A percentile compares a stretch with the other conserved stretches of the same genome.
Conservation (phyloP, 2,113 vertebrate species). For the Solenodon paradoxus region DNA sequence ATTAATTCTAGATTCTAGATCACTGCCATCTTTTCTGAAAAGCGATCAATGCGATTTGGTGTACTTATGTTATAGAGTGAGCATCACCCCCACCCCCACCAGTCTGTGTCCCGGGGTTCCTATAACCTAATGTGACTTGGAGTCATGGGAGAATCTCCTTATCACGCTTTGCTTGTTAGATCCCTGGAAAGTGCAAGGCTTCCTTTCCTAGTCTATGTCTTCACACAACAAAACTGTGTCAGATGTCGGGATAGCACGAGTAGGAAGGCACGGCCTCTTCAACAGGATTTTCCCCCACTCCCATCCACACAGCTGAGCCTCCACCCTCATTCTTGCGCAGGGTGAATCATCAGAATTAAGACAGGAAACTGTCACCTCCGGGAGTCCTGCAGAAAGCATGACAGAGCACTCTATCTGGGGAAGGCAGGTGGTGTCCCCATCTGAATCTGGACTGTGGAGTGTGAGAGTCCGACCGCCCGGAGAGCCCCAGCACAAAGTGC, state of each 20-base stretch:
- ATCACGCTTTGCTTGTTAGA: background rate
- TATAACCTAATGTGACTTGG: background rate
- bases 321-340: background rate
- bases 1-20: background rate
- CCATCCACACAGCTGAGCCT: background rate
- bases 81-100: background rate
- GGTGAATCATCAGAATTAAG: background rate
- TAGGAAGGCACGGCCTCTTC: background rate
- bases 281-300: background rate
- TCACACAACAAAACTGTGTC: background rate
- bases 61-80: background rate
- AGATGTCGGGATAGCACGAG: background rate
- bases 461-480: too few species aligned
- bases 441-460: background rate
- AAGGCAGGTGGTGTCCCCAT: background rate
- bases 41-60: background rate
- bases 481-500: background rate
- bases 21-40: background rate
- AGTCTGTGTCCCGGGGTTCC: background rate
- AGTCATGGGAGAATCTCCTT: background rate
- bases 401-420: accelerated
- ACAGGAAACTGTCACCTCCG: background rate
- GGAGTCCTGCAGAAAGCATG: background rate
- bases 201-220: background rate
- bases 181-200: background rate